These are phyloP conservation scores for Pachyuromys duprasi DNA, from an alignment of 2,797 vertebrate genomes.

Conservation along the genomic window DNA sequence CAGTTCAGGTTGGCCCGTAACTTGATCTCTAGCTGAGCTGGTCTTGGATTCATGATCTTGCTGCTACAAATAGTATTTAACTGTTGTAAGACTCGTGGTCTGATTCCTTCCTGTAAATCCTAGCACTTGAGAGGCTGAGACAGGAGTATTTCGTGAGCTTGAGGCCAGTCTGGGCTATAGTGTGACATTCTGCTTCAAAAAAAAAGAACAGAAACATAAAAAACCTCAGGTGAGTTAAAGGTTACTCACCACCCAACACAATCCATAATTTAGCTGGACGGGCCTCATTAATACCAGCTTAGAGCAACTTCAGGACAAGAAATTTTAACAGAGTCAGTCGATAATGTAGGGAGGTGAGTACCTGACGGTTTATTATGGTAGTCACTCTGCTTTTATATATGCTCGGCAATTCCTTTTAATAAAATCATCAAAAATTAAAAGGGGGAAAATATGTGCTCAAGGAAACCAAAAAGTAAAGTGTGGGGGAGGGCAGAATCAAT, in stretches of 20 bases:
- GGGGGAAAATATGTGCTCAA: neutral
- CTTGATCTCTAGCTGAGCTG: neutral
- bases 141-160: neutral
- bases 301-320: neutral
- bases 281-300: too few relatives aligned
- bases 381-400: neutral
- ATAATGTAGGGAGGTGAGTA: neutral
- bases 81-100: neutral
- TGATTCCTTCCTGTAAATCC: neutral
- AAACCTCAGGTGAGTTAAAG: slow-evolving; percentile 19
- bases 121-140: neutral
- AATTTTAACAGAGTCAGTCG: neutral
- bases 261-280: neutral
- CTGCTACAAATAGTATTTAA: neutral
- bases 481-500: neutral
- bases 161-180: neutral
- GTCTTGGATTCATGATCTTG: neutral
- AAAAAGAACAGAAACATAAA: neutral
- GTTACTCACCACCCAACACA: neutral
- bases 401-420: slow-evolving; percentile 3
- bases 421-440: slow-evolving; percentile 39
- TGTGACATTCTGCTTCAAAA: neutral
- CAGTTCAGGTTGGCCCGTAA: too few relatives aligned
- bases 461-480: neutral
- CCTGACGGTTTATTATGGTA: neutral